Conservation (phyloP, 1,140 invertebrate genomes). For the Charaxes varanes region DNA sequence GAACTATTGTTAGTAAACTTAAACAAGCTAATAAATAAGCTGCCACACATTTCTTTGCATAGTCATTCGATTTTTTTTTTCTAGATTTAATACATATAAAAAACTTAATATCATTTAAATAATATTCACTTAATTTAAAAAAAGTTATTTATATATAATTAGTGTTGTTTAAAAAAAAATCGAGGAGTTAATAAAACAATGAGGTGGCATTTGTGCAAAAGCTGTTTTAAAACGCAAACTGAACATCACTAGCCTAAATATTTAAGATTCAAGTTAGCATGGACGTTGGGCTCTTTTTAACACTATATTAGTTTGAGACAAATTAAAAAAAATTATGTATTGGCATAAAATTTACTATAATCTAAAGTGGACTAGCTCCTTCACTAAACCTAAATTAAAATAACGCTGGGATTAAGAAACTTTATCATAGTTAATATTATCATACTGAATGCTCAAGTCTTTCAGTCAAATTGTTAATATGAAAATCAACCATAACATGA, state of each 20-base stretch:
- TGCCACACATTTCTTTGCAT: conserved; percentile 1
- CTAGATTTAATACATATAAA: neutral
- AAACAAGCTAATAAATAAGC: conserved; percentile 8
- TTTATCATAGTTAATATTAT: too few species aligned
- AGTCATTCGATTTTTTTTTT: too few species aligned
- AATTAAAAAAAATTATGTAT: conserved; percentile 33
- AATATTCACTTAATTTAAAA: neutral
- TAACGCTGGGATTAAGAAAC: conserved; percentile 28
- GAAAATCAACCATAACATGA: too few species aligned
- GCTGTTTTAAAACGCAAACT: conserved; percentile 19
- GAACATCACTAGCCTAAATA: conserved; percentile 13
- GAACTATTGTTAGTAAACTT: conserved; percentile 9
- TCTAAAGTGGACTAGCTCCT: conserved; percentile 62
- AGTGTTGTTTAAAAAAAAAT: conserved; percentile 5
- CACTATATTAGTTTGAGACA: conserved; percentile 43
- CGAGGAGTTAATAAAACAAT: conserved; percentile 1
- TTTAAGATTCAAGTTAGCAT: conserved; percentile 34
- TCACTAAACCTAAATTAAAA: conserved; percentile 49
- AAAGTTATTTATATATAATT: too few species aligned
- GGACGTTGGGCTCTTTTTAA: conserved; percentile 27
- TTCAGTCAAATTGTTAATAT: too few species aligned
- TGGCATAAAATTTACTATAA: conserved; percentile 53
- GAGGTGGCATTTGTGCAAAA: conserved; percentile 25
- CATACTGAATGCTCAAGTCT: too few species aligned
- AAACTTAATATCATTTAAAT: neutral